Percentiles rank a stretch among this genome's conserved stretches.
phyloP scores from a whole-genome alignment of 2,888 invertebrate genomes.

The Dyspetes luteomarginatus region DNA sequence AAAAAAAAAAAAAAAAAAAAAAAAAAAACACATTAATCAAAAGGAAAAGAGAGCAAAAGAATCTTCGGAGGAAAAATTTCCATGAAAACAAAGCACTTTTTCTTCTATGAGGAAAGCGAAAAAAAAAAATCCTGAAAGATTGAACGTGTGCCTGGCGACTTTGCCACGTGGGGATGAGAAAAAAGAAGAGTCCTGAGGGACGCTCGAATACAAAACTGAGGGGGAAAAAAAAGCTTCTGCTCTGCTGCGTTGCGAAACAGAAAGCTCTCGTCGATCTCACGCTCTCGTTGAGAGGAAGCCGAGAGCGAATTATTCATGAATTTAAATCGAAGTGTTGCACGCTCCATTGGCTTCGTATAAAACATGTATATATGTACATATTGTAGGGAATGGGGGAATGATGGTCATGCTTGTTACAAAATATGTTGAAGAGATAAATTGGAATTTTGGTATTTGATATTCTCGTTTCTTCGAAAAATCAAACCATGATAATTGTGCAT shows the following conservation, averaged over 20 bases:
- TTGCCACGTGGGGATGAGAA: neutral
- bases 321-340: constrained; percentile 78
- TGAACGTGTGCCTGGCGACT: neutral
- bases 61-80: no score
- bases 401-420: no score
- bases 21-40: neutral
- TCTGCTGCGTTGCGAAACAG: no score
- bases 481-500: no score
- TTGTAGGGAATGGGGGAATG: no score
- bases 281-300: constrained; percentile 63
- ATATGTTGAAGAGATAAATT: no score
- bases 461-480: no score
- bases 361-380: neutral
- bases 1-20: no score
- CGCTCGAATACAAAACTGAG: neutral
- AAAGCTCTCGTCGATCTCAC: constrained; percentile 67
- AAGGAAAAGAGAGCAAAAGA: no score
- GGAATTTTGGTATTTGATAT: no score
- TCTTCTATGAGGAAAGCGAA: no score
- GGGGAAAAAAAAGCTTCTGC: constrained; percentile 33
- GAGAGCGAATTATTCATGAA: constrained; percentile 79
- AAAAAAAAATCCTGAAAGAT: neutral
- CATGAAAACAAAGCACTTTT: no score
- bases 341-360: constrained; percentile 75
- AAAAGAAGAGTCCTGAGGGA: constrained; percentile 18